These are phyloP conservation scores for Lepidostoma basale DNA, from an alignment of 1,140 invertebrate species.

Conservation along the genomic window DNA sequence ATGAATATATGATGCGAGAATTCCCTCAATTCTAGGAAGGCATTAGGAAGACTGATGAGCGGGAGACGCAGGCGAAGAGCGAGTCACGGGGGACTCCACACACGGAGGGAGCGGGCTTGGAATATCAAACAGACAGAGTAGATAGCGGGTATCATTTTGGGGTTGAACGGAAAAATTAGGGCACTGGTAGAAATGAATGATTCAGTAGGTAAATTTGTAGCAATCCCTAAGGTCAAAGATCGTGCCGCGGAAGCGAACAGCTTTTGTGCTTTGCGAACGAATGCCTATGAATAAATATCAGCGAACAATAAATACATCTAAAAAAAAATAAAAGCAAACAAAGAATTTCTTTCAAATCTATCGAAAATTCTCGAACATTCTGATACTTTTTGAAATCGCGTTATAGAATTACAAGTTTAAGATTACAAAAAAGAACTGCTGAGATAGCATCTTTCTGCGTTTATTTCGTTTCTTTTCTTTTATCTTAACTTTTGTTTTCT, in stretches of 20 bases:
- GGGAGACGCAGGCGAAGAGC: background rate
- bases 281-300: too few species aligned
- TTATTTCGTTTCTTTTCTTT: conserved; percentile 32
- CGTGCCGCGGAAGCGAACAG: background rate
- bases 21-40: background rate
- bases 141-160: conserved; percentile 10
- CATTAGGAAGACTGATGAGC: conserved; percentile 17
- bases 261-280: too few species aligned
- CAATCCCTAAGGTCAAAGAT: background rate
- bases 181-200: conserved; percentile 13
- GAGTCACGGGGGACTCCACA: conserved; percentile 6
- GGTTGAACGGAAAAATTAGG: conserved; percentile 19
- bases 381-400: too few species aligned
- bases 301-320: too few species aligned
- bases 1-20: background rate
- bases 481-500: conserved; percentile 27
- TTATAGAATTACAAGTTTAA: too few species aligned
- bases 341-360: too few species aligned
- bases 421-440: too few species aligned
- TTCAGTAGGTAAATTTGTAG: conserved; percentile 17
- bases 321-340: too few species aligned
- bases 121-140: conserved; percentile 8
- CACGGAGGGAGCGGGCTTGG: background rate
- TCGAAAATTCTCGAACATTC: too few species aligned
- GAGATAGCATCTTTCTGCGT: background rate